Evolutionary conservation across 2,888 invertebrate species (phyloP).

Genomic region (Kryphioiulus occultus): DNA sequence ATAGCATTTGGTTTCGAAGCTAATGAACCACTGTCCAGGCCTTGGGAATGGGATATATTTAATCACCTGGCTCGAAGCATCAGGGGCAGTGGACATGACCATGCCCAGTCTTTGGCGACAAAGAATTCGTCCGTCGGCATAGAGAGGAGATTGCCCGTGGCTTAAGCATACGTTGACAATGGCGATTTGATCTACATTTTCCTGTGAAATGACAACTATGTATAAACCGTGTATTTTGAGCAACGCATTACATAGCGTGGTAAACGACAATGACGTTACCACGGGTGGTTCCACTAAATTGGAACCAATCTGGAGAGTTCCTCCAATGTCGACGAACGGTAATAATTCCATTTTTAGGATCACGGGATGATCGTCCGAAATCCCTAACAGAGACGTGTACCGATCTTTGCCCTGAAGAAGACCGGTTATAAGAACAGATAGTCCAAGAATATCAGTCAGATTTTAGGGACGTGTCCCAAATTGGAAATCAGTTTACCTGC

Average conservation of each 20-base stretch:
- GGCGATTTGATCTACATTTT: conserved; percentile 56
- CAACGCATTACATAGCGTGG: background rate
- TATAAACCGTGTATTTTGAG: background rate
- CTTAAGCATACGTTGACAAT: conserved; percentile 61
- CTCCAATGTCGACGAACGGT: conserved; percentile 65
- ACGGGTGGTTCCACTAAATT: conserved; percentile 61
- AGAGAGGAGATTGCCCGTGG: conserved; percentile 56
- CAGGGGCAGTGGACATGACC: conserved; percentile 26
- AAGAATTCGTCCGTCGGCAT: conserved; percentile 39
- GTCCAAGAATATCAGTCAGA: no score
- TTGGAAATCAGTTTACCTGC: conserved; percentile 59
- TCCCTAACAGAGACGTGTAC: conserved; percentile 64
- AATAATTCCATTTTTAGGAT: conserved; percentile 63
- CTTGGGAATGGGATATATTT: conserved; percentile 64
- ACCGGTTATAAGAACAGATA: background rate
- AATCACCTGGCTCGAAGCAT: conserved; percentile 54
- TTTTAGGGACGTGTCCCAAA: no score
- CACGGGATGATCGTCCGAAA: conserved; percentile 62
- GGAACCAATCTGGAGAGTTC: conserved; percentile 63
- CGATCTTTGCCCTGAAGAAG: conserved; percentile 63
- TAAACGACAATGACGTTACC: conserved; percentile 16
- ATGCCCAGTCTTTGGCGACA: conserved; percentile 43
- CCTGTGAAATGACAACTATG: conserved; percentile 21
- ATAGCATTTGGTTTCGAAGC: conserved; percentile 63
- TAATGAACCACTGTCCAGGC: conserved; percentile 65